These are phyloP conservation scores for Agrotis puta DNA, from an alignment of 2,888 invertebrate species.

Conservation along the genomic window DNA sequence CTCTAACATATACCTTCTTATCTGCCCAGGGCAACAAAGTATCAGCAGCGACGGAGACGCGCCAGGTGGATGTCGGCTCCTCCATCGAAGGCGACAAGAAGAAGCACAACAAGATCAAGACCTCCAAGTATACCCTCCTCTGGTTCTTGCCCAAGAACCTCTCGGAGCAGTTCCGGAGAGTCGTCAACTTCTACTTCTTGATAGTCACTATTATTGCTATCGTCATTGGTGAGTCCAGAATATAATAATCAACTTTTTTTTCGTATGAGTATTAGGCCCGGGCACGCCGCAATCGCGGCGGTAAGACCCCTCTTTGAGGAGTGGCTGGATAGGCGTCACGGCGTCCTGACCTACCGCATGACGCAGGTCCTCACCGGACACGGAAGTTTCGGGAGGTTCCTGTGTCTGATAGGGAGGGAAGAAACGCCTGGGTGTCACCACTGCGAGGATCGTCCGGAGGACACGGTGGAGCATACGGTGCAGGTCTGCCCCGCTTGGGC, in stretches of 20 bases:
- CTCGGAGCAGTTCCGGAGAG: conserved; percentile 95
- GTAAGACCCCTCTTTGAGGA: too few species aligned
- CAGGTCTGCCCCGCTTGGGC: too few species aligned
- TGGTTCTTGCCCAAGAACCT: conserved; percentile 96
- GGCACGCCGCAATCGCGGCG: too few species aligned
- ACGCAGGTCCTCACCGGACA: too few species aligned
- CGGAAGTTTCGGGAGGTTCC: too few species aligned
- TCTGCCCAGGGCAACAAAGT: conserved; percentile 91
- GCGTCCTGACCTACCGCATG: too few species aligned
- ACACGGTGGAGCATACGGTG: too few species aligned
- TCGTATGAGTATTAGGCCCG: too few species aligned
- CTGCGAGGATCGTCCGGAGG: too few species aligned
- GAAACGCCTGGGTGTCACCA: too few species aligned
- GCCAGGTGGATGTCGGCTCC: conserved; percentile 91
- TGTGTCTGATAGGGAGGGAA: too few species aligned
- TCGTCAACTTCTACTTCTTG: conserved; percentile 96
- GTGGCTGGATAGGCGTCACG: too few species aligned
- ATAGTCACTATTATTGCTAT: conserved; percentile 93
- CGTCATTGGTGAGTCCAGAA: conserved; percentile 89
- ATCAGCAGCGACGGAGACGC: conserved; percentile 90
- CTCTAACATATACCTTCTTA: background rate
- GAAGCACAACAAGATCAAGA: conserved; percentile 91
- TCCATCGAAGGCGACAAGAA: conserved; percentile 78
- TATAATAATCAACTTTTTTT: background rate
- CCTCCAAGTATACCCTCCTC: conserved; percentile 94